Evolutionary conservation across 2,113 vertebrate genomes (phyloP).

Genomic region (Pheucticus melanocephalus): DNA sequence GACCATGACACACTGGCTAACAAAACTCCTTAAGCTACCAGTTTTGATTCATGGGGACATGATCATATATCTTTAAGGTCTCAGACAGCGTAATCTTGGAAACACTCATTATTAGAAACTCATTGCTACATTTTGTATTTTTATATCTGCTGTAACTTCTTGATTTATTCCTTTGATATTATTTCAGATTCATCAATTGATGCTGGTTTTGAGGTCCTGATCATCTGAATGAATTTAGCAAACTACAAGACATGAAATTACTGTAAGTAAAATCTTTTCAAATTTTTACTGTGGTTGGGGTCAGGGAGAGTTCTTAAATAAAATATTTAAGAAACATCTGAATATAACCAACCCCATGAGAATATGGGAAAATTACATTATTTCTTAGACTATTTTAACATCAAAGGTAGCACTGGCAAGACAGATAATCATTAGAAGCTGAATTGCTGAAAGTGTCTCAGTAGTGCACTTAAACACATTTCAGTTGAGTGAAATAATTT

Average conservation of each 20-base stretch:
- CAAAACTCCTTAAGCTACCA: background rate
- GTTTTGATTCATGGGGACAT: constrained; percentile 19
- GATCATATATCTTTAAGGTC: background rate
- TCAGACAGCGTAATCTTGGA: constrained; percentile 28
- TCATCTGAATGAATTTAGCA: constrained; percentile 59
- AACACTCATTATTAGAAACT: constrained; percentile 55
- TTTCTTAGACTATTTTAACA: constrained; percentile 72
- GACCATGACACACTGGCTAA: background rate
- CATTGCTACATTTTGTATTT: constrained; percentile 62
- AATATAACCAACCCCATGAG: constrained; percentile 68
- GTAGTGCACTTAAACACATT: constrained; percentile 71
- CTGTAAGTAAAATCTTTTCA: constrained; percentile 68
- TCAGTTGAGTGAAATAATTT: constrained; percentile 70
- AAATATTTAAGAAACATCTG: constrained; percentile 77
- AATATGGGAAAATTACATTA: constrained; percentile 68
- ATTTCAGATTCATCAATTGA: constrained; percentile 61
- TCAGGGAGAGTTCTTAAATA: constrained; percentile 73
- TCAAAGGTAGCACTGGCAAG: constrained; percentile 67
- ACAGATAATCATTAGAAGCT: constrained; percentile 71
- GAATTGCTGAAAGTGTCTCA: constrained; percentile 67
- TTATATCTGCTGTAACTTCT: constrained; percentile 39
- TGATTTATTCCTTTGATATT: constrained; percentile 69
- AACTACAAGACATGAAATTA: constrained; percentile 67
- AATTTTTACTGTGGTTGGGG: constrained; percentile 61
- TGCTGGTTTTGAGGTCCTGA: constrained; percentile 42